A percentile compares a stretch with the other conserved stretches of the same genome.
These are phyloP conservation scores for Meteorus sp. DNA, from an alignment of 1,140 invertebrate species.

Conservation along the genomic window DNA sequence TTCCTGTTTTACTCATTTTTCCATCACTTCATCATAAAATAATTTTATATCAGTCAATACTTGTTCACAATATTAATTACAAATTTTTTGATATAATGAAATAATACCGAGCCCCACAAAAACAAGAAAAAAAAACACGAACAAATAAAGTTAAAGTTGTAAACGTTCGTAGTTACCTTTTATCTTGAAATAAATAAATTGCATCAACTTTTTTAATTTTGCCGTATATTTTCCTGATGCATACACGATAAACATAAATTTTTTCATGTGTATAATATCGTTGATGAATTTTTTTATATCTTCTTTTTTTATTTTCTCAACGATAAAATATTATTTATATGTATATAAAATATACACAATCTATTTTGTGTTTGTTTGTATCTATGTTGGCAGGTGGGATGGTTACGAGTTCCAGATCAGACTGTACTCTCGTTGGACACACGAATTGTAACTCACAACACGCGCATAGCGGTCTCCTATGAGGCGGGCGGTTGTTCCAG, in stretches of 20 bases:
- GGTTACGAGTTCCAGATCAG: conserved; percentile 86
- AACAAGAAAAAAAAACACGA: too few species aligned
- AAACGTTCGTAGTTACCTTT: too few species aligned
- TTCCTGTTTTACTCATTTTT: too few species aligned
- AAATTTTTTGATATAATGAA: too few species aligned
- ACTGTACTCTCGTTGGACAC: conserved; percentile 84
- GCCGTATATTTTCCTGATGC: not conserved
- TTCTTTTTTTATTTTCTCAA: not conserved
- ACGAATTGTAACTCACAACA: conserved; percentile 85
- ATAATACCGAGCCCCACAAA: too few species aligned
- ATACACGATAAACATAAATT: conserved; percentile 1
- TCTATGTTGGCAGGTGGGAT: conserved; percentile 75
- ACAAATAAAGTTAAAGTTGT: too few species aligned
- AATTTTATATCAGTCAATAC: too few species aligned
- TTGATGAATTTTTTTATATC: not conserved
- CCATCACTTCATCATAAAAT: too few species aligned
- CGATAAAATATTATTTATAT: not conserved
- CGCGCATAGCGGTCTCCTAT: conserved; percentile 76
- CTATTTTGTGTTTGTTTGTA: not conserved
- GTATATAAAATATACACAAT: not conserved
- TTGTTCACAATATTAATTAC: too few species aligned
- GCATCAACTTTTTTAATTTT: not conserved
- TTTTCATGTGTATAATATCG: not conserved
- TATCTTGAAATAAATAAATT: too few species aligned
- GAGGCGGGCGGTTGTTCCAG: conserved; percentile 77